Evolutionary conservation across 2,888 invertebrate species (phyloP).

Genomic region (Aproaerema taeniolella): DNA sequence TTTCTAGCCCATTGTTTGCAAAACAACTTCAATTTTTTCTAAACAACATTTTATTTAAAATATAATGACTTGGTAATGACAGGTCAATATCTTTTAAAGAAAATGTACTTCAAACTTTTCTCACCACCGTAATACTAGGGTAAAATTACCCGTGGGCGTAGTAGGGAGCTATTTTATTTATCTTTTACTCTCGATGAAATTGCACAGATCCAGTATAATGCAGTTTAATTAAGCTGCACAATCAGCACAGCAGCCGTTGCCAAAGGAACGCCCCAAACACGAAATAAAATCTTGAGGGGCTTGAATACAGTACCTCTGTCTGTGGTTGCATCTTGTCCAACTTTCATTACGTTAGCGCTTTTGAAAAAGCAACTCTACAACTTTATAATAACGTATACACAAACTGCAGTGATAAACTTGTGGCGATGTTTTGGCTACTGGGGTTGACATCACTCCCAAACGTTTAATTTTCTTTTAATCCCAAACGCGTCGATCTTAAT

Average conservation of each 20-base stretch:
- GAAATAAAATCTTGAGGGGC: slow-evolving; percentile 68
- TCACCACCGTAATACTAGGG: not conserved
- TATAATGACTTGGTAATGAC: not conserved
- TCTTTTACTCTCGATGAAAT: slow-evolving; percentile 35
- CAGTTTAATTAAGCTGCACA: slow-evolving; percentile 70
- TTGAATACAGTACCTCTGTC: slow-evolving; percentile 42
- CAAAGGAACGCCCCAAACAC: slow-evolving; percentile 70
- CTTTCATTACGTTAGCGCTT: too few species aligned
- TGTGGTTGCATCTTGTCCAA: slow-evolving; percentile 44
- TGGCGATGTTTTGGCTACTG: too few species aligned
- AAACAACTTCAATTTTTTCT: too few species aligned
- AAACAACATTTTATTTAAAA: too few species aligned
- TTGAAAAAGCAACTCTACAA: too few species aligned
- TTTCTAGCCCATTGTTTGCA: too few species aligned
- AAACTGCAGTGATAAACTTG: too few species aligned
- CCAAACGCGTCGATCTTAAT: slow-evolving; percentile 67
- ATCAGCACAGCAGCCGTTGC: slow-evolving; percentile 68
- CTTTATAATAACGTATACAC: too few species aligned
- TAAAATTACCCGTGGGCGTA: slow-evolving; percentile 5
- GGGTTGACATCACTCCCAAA: slow-evolving; percentile 62
- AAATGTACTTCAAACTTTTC: not conserved
- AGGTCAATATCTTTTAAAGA: not conserved
- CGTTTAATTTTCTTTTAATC: slow-evolving; percentile 77
- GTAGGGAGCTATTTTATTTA: slow-evolving; percentile 13
- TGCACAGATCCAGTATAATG: slow-evolving; percentile 55